These are phyloP conservation scores for Mellivora capensis DNA, from an alignment of 2,113 vertebrate species.

Conservation along the genomic window DNA sequence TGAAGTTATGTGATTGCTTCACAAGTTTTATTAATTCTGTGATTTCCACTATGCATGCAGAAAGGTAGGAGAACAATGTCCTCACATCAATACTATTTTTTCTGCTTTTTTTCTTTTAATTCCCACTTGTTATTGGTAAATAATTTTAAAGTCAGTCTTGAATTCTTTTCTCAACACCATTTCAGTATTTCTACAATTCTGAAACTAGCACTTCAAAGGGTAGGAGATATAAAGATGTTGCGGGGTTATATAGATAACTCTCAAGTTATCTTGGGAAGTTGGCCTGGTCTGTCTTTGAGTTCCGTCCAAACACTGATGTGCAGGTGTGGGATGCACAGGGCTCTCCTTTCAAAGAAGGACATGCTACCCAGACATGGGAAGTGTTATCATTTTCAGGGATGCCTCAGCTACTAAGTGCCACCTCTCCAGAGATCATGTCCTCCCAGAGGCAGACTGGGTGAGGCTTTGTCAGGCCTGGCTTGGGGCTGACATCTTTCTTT, in stretches of 20 bases:
- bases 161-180: slow-evolving; percentile 50
- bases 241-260: background rate
- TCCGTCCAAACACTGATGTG: background rate
- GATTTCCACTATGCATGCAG: background rate
- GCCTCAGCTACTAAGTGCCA: background rate
- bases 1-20: background rate
- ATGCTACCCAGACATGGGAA: no score
- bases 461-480: background rate
- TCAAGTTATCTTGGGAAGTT: background rate
- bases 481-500: background rate
- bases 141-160: slow-evolving; percentile 64
- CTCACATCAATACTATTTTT: background rate
- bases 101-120: slow-evolving; percentile 19
- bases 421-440: background rate
- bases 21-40: background rate
- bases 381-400: background rate
- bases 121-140: slow-evolving; percentile 43
- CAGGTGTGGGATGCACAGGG: slow-evolving; percentile 16
- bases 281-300: background rate
- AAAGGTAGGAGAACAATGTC: background rate
- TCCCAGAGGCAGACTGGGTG: background rate
- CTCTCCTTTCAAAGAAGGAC: background rate
- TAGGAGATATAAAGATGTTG: background rate
- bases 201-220: slow-evolving; percentile 47
- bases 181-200: slow-evolving; percentile 35